These are phyloP conservation scores for Odobenus rosmarus DNA, from an alignment of 2,113 vertebrate genomes.

Conservation along the genomic window DNA sequence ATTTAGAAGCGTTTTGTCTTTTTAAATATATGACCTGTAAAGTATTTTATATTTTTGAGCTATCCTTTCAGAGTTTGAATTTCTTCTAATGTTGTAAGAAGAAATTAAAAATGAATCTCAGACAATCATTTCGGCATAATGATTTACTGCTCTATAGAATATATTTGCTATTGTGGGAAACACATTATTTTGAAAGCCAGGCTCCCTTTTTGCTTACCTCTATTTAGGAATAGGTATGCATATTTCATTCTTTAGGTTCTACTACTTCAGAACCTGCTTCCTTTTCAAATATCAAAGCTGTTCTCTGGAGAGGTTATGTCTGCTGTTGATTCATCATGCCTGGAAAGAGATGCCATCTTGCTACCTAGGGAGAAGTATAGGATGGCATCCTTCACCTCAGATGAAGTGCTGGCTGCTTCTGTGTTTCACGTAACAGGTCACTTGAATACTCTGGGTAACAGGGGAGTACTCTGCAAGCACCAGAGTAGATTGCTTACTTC, in stretches of 20 bases:
- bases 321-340: conserved; percentile 46
- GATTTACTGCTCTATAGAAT: neutral
- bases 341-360: conserved; percentile 62
- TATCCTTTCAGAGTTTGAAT: conserved; percentile 22
- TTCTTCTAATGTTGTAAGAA: neutral
- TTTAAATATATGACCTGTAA: neutral
- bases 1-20: neutral
- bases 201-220: conserved; percentile 10
- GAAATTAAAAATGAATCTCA: conserved; percentile 48
- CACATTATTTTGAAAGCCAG: conserved; percentile 36
- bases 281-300: conserved; percentile 65
- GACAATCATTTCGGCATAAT: neutral
- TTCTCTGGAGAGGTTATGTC: neutral
- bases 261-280: conserved; percentile 32
- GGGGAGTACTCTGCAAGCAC: neutral
- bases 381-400: conserved; percentile 30
- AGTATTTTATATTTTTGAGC: conserved; percentile 35
- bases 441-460: neutral
- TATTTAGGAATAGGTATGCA: neutral
- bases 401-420: conserved; percentile 22
- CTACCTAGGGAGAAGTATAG: conserved; percentile 36
- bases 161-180: neutral
- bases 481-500: neutral
- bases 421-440: neutral
- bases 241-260: conserved; percentile 9